phyloP scores from a whole-genome alignment of 2,888 invertebrate species.

The Pandemis corylana region DNA sequence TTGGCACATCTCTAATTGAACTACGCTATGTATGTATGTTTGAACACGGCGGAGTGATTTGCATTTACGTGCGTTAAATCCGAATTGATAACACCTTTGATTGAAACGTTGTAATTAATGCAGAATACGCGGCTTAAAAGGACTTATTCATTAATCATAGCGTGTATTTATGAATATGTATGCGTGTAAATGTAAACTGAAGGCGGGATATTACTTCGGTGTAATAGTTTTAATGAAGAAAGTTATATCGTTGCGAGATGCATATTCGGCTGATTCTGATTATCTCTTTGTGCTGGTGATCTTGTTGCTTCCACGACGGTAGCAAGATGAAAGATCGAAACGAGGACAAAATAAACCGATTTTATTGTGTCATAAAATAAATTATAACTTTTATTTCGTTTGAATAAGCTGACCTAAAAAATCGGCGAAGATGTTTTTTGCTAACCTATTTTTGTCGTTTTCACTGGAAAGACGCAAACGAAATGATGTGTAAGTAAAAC shows the following conservation, averaged over 20 bases:
- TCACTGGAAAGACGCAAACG: too few relatives aligned
- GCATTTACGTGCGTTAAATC: slow-evolving; percentile 39
- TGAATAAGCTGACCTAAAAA: too few relatives aligned
- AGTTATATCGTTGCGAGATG: background rate
- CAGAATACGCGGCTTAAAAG: slow-evolving; percentile 8
- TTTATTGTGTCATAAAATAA: too few relatives aligned
- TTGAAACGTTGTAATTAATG: slow-evolving; percentile 37
- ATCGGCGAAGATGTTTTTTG: too few relatives aligned
- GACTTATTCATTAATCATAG: slow-evolving; percentile 28
- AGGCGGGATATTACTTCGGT: background rate
- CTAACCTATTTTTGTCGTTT: too few relatives aligned
- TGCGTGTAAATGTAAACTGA: background rate
- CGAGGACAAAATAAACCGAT: too few relatives aligned
- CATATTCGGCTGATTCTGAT: background rate
- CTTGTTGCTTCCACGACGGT: background rate
- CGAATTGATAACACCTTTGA: slow-evolving; percentile 38
- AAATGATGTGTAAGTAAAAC: too few relatives aligned
- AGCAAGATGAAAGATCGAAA: too few relatives aligned
- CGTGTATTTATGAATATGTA: slow-evolving; percentile 12
- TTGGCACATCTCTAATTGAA: background rate
- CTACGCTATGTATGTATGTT: slow-evolving; percentile 12
- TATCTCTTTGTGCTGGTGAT: background rate
- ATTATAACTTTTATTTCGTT: too few relatives aligned
- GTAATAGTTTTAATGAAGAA: slow-evolving; percentile 5
- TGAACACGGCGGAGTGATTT: slow-evolving; percentile 13